Evolutionary conservation across 2,888 invertebrate species (phyloP).

Genomic region (Eilema griseolum): DNA sequence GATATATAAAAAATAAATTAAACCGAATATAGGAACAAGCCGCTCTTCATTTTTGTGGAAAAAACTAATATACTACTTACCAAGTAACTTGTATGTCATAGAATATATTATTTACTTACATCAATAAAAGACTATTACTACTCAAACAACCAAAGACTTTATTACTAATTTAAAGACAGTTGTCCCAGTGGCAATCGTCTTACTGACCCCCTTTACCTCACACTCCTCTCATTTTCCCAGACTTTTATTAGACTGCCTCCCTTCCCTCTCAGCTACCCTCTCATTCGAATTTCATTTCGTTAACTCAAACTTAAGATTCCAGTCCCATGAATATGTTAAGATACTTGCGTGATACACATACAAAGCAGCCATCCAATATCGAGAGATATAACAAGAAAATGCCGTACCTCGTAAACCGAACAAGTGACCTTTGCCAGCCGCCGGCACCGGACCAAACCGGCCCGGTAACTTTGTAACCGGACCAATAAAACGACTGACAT

Average conservation of each 20-base stretch:
- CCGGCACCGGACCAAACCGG: constrained; percentile 22
- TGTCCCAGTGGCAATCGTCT: background rate
- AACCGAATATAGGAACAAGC: no score
- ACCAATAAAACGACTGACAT: constrained; percentile 31
- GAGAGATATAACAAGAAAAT: background rate
- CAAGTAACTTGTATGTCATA: no score
- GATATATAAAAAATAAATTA: no score
- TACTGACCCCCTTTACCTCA: no score
- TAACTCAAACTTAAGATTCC: background rate
- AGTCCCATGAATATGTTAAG: background rate
- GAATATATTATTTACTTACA: no score
- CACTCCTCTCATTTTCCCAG: background rate
- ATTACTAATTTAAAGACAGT: background rate
- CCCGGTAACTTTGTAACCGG: constrained; percentile 38
- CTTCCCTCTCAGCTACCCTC: background rate
- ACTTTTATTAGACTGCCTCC: background rate
- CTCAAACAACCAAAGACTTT: background rate
- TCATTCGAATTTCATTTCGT: background rate
- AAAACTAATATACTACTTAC: no score
- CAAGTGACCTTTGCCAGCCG: background rate
- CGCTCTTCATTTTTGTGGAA: no score
- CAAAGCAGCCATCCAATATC: no score
- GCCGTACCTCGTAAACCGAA: background rate
- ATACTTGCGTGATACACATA: background rate
- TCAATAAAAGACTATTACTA: no score